Conservation (phyloP, 2,888 invertebrate genomes). For the Stenodema calcarata region DNA sequence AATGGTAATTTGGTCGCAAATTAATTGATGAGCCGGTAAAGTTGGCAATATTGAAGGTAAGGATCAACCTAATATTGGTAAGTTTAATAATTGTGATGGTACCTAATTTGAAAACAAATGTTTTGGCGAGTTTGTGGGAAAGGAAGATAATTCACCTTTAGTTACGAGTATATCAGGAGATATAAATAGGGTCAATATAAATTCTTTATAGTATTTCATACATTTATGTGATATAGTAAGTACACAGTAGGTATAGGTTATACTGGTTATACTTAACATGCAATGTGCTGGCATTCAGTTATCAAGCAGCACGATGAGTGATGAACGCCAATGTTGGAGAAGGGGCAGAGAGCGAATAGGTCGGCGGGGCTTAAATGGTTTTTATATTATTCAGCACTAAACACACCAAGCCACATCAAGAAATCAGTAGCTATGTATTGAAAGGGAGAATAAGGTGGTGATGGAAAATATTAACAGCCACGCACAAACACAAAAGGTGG, state of each 20-base stretch:
- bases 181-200: too few relatives aligned
- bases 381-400: background rate
- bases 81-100: background rate
- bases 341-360: background rate
- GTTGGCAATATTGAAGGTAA: background rate
- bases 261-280: background rate
- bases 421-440: background rate
- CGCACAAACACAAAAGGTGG: background rate
- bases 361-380: background rate
- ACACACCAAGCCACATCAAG: background rate
- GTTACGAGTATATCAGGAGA: too few relatives aligned
- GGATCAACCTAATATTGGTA: background rate
- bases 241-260: too few relatives aligned
- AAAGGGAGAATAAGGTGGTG: background rate
- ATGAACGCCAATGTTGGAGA: background rate
- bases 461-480: background rate
- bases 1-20: background rate
- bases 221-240: too few relatives aligned
- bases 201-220: too few relatives aligned
- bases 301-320: background rate
- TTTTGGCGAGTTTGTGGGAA: background rate
- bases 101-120: background rate
- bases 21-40: background rate
- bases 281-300: slow-evolving; percentile 8
- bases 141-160: too few relatives aligned